phyloP scores from a whole-genome alignment of 1,140 invertebrate genomes.

The Brachionus manjavacas region DNA sequence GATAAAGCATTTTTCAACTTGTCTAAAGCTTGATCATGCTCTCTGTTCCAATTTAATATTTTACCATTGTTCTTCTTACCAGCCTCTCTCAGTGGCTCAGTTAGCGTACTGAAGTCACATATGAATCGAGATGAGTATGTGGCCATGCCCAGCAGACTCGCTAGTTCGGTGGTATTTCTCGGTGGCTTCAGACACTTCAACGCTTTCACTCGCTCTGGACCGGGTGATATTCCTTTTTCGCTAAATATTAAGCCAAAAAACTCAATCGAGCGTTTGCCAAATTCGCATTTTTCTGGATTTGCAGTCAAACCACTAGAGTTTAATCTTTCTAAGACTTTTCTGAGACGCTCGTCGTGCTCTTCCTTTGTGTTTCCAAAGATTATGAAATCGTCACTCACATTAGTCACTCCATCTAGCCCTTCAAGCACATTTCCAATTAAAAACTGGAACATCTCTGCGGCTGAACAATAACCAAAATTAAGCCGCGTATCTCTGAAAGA shows the following conservation, averaged over 20 bases:
- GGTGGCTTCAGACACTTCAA: not conserved
- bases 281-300: not conserved
- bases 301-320: not conserved
- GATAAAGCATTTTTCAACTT: not conserved
- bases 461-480: not conserved
- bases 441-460: not conserved
- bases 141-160: conserved; percentile 45
- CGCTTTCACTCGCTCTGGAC: not conserved
- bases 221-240: not conserved
- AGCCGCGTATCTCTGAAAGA: not conserved
- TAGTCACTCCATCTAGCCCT: not conserved
- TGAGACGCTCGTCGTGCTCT: not conserved
- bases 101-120: conserved; percentile 47
- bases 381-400: not conserved
- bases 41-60: not conserved
- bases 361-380: not conserved
- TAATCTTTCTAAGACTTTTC: not conserved
- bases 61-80: no score
- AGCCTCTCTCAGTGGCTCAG: conserved; percentile 45
- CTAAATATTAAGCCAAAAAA: not conserved
- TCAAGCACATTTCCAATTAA: not conserved
- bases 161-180: conserved; percentile 33
- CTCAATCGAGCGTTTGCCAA: not conserved
- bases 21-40: not conserved
- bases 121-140: conserved; percentile 56